A percentile compares a stretch with the other conserved stretches of the same genome.
Evolutionary conservation across 2,888 invertebrate species (phyloP).

Genomic region (Apodemia duryi): DNA sequence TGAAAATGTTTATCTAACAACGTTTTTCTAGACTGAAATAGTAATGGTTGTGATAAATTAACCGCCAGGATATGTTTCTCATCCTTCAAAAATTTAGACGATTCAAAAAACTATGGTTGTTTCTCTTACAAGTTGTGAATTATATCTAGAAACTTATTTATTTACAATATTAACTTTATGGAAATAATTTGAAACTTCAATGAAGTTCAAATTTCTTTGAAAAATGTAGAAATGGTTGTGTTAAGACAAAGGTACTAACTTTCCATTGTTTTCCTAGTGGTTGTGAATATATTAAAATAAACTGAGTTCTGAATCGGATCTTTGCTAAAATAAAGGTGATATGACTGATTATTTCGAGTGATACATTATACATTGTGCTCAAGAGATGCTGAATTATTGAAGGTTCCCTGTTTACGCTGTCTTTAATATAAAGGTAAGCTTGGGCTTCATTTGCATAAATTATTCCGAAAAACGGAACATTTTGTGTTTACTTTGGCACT

Average conservation of each 20-base stretch:
- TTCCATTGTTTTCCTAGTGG: slow-evolving; percentile 62
- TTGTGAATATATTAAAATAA: slow-evolving; percentile 67
- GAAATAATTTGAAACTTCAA: neutral
- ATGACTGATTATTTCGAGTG: slow-evolving; percentile 42
- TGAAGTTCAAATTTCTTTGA: slow-evolving; percentile 28
- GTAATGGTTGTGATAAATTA: slow-evolving; percentile 63
- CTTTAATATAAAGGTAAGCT: slow-evolving; percentile 3
- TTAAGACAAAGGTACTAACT: slow-evolving; percentile 42
- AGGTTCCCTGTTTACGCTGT: neutral
- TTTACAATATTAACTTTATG: neutral
- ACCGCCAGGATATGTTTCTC: neutral
- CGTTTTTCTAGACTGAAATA: slow-evolving; percentile 40
- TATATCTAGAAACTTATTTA: slow-evolving; percentile 44
- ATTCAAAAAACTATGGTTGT: slow-evolving; percentile 52
- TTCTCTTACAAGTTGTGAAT: slow-evolving; percentile 63
- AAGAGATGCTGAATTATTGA: neutral
- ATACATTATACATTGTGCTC: slow-evolving; percentile 33
- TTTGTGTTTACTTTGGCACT: neutral
- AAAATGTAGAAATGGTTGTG: slow-evolving; percentile 43
- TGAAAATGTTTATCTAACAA: neutral
- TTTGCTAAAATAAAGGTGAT: slow-evolving; percentile 54
- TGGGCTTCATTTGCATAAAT: slow-evolving; percentile 3
- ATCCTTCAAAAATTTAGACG: neutral
- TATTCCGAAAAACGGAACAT: neutral
- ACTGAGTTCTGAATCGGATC: slow-evolving; percentile 52